Evolutionary conservation across 2,113 vertebrate genomes (phyloP).

Genomic region (Malaclemys terrapin): DNA sequence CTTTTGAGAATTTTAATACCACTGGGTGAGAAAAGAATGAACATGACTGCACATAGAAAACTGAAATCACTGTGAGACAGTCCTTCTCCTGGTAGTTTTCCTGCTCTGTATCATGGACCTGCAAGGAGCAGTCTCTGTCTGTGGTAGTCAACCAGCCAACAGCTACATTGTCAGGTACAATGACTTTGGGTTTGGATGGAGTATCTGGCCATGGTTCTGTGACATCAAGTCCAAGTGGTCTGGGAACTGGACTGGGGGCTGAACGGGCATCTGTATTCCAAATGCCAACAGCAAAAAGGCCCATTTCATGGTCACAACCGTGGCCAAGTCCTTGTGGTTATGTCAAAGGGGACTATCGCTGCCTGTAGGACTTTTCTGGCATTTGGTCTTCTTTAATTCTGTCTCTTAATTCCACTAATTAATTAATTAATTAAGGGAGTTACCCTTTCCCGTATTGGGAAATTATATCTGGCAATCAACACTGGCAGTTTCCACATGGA

Average conservation of each 20-base stretch:
- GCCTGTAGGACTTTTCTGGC: background rate
- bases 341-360: background rate
- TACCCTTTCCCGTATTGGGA: background rate
- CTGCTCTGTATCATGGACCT: background rate
- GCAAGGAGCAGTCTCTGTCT: background rate
- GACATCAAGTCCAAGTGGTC: background rate
- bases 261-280: background rate
- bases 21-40: background rate
- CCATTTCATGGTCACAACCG: background rate
- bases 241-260: no score
- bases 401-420: background rate
- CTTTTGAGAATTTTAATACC: background rate
- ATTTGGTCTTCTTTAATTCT: background rate
- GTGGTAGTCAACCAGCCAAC: background rate
- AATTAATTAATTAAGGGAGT: background rate
- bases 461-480: background rate
- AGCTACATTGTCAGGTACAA: background rate
- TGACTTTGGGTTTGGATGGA: background rate
- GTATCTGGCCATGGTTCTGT: background rate
- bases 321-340: background rate
- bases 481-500: background rate
- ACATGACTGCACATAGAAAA: background rate
- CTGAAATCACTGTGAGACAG: background rate
- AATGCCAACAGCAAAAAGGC: background rate
- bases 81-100: background rate